Conservation (phyloP, 2,113 vertebrate genomes). For the Enhydra lutris region DNA sequence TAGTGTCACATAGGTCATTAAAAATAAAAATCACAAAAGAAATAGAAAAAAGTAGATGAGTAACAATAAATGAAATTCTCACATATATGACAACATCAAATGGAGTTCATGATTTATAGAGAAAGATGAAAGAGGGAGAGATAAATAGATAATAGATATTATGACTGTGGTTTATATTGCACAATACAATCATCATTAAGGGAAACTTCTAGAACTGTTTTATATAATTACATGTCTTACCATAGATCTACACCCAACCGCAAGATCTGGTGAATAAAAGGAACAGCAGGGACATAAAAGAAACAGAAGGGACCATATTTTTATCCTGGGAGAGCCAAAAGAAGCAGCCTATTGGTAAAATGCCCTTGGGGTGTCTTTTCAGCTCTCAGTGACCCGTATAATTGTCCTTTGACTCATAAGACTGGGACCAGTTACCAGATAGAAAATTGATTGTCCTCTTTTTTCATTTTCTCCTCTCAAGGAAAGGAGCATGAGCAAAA, state of each 20-base stretch:
- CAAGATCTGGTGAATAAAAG: background rate
- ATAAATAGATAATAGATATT: background rate
- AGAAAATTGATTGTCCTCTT: background rate
- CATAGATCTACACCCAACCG: background rate
- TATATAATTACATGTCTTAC: background rate
- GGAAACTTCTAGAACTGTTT: background rate
- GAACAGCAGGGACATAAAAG: background rate
- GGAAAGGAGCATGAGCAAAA: background rate
- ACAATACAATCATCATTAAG: background rate
- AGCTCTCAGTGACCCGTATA: background rate
- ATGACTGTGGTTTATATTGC: background rate
- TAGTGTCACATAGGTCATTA: background rate
- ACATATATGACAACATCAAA: background rate
- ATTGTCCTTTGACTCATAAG: background rate
- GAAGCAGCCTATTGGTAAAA: background rate
- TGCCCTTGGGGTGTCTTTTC: background rate
- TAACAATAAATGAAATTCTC: background rate
- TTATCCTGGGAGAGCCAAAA: background rate
- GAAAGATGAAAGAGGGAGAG: background rate
- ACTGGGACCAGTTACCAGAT: background rate
- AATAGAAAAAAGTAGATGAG: background rate
- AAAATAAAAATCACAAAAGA: background rate
- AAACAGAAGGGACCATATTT: background rate
- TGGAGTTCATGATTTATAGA: background rate
- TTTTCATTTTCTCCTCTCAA: background rate